Base-by-base conservation (phyloP, 2,113 vertebrate genomes). In the Oryzias celebensis region DNA sequence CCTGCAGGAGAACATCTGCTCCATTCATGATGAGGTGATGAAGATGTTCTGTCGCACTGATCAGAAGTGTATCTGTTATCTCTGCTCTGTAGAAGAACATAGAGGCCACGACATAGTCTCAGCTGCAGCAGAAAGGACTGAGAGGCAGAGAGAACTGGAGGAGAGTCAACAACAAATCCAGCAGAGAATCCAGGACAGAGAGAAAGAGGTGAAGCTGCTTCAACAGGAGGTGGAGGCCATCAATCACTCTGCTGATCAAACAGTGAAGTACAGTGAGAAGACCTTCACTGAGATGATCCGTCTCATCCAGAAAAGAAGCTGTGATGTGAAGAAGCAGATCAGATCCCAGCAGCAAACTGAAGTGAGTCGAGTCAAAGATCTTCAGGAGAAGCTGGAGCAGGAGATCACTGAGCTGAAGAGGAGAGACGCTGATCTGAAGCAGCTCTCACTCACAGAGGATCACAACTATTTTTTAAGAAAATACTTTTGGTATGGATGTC, bases 1-100 rank as follows among this genome's bases (percentile, higher is more conserved):
- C 51, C 66, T 75, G 55, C 66, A 52, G 42, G 52, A 77, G 49
- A 77, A 71, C 0, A 46, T 71, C 62, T 77, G 74, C 68, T 62
- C 53, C 61, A 47, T 0, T 62, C 68, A 77, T 6, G 43, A 45
- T 62, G 62, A 63, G 44, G 59, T 68, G 49, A 75, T 62, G 72
- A 68, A 63, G 49, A 58, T 75, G 49, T 68, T 73, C 58, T 20
- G 20, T 20, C 20, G 20, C 20, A 20, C 20, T 20, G 20, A 20
- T 20, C 20, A 20, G 20, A 20, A 20, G 20, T 20, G 20, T 20
- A 20, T 20, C 20, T 20, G 20, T 20, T 20, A 20, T 20, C 20
- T 20, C 20, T 20, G 20, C 20, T 20, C 20, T 20, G 20, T 20
- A 20, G 20, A 20, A 20, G 20, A 20, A 20, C 20, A 20, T 20